Evolutionary conservation across 2,797 vertebrate genomes (phyloP).

Genomic region (Malacoraja senta): DNA sequence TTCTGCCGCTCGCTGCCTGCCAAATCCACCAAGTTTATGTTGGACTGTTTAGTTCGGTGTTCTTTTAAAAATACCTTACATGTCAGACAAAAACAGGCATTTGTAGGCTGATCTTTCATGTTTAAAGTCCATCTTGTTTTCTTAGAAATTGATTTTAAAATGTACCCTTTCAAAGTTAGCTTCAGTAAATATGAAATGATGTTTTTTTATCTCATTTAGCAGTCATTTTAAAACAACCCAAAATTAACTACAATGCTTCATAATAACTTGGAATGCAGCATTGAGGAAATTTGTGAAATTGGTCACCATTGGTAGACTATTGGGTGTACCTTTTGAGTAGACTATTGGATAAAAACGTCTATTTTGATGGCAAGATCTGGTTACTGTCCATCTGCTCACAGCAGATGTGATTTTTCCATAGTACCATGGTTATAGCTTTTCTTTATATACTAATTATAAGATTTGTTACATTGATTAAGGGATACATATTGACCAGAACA

Average conservation of each 20-base stretch:
- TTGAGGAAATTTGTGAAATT: not conserved
- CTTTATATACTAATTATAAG: too few species aligned
- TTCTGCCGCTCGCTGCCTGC: slow-evolving; percentile 79
- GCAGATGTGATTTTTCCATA: not conserved
- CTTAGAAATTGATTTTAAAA: not conserved
- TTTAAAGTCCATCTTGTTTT: too few species aligned
- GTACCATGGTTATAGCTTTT: too few species aligned
- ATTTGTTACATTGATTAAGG: not conserved
- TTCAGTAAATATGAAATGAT: not conserved
- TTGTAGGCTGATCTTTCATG: not conserved
- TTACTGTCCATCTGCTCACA: not conserved
- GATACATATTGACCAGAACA: not conserved
- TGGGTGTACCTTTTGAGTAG: not conserved
- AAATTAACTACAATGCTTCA: not conserved
- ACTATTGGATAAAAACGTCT: not conserved
- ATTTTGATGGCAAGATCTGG: not conserved
- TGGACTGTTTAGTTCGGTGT: slow-evolving; percentile 74
- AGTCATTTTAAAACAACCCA: not conserved
- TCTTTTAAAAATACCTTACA: slow-evolving; percentile 71
- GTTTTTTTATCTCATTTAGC: not conserved
- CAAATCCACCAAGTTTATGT: slow-evolving; percentile 76
- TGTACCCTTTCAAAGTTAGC: too few species aligned
- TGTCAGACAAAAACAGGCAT: not conserved
- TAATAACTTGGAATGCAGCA: not conserved
- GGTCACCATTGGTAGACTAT: not conserved